Base-by-base conservation (phyloP, 1,140 invertebrate genomes). In the Tetramorium alpestre region DNA sequence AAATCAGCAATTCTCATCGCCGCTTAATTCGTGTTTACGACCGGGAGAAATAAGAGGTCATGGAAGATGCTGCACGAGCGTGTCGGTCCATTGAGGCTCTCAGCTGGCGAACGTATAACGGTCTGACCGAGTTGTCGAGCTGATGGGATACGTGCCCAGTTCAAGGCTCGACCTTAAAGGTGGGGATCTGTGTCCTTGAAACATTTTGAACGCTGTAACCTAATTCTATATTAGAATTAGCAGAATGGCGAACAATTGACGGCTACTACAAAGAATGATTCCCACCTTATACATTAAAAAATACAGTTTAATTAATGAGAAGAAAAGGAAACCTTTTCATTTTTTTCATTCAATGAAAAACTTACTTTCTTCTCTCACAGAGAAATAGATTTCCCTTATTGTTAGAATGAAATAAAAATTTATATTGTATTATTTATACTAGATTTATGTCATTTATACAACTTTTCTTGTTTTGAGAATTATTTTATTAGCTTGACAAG, bases 41-140 rank as follows among this genome's bases (percentile, higher is more conserved):
- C 47, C 25, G 51, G 62, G 78, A 88, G 65, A 87, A 88, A 91
- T 88, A 89, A 89, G 91, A 88, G 69, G 69, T 84, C 80, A 84
- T 13, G 54, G 75, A 84, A 87, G 87, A 90, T 90, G 89, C 90
- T 92, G 89, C 92, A 88, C 22, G 78, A 56, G 44, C 38, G 51
- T 58, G 91, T 89, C 87, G 91, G 88, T 89, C 91, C 93, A 94
- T 94, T 93, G 91, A 94, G 91, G 93, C 91, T 91, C 93, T 91
- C 91, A 89, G 85, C 89, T 87, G 88, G 90, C 90, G 88, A 92
- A 91, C 87, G 85, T 94, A 94, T 94, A 94, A 94, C 93, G 93
- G 93, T 93, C 72, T 82, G 92, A 75, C 93, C 93, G 92, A 92
- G 73, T 93, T 93, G 90, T 91, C 70, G 90, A 89, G 87, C 56